These are phyloP conservation scores for Poeciliopsis turneri DNA, from an alignment of 2,797 vertebrate species.

Conservation along the genomic window DNA sequence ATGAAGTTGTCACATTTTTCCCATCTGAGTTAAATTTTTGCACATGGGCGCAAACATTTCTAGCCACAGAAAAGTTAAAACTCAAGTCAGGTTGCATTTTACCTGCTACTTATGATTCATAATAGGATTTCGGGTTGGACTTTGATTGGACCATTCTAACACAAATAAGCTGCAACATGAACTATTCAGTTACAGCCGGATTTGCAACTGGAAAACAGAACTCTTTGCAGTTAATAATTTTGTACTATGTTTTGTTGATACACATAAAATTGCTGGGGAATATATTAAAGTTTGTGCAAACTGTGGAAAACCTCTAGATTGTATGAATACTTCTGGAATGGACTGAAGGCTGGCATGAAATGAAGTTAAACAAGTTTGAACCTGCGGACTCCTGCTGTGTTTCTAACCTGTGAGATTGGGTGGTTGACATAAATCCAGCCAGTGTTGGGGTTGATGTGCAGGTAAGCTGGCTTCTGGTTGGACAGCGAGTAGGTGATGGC, in stretches of 20 bases:
- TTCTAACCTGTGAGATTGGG: slow-evolving; percentile 85
- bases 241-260: background rate
- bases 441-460: slow-evolving; percentile 88
- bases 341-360: background rate
- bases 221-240: background rate
- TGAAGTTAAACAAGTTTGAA: background rate
- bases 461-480: slow-evolving; percentile 82
- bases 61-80: background rate
- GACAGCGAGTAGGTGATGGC: slow-evolving; percentile 86
- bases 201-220: background rate
- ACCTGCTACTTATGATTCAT: no score
- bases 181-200: background rate
- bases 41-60: background rate
- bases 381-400: background rate
- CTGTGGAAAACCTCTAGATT: background rate
- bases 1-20: background rate
- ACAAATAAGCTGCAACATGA: background rate
- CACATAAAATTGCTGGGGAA: background rate
- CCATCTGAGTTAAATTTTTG: background rate
- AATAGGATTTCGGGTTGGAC: background rate
- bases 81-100: background rate
- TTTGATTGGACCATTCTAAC: background rate
- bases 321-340: background rate
- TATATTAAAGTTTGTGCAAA: background rate
- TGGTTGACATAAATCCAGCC: slow-evolving; percentile 90